Base-by-base conservation (phyloP, 2,797 vertebrate genomes). In the Ptychadena robeensis region DNA sequence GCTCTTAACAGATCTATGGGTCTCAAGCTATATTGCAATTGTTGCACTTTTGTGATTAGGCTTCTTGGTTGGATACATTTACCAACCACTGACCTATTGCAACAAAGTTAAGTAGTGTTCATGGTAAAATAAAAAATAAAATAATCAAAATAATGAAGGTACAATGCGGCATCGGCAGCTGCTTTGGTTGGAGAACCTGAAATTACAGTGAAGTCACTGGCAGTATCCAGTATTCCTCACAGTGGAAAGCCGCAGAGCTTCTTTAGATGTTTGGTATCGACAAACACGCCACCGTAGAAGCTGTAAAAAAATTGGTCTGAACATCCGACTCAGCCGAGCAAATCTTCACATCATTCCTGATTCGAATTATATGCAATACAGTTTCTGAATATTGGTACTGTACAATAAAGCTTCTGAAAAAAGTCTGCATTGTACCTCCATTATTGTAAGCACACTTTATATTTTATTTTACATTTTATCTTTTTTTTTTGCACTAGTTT, bases 221-320 rank as follows among this genome's bases (percentile, higher is more conserved):
- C 95, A 0, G 94, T 96, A 18, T 82, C 88, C 79, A 91, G 92
- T 0, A 91, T 96, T 31, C 95, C 95, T 1, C 93, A 94, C 80
- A 96, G 95, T 0, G 95, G 95, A 85, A 96, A 95, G 80, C 89
- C 94, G 87, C 89, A 0, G 95, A 96, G 89, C 92, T 96, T 86
- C 93, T 96, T 75, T 93, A 91, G 88, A 91, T 95, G 92, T 95
- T 95, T 69, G 94, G 93, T 85, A 96, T 96, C 3, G 95, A 96
- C 86, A 95, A 89, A 71, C 94, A 96, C 0, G 92, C 93, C 90
- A 95, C 96, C 4, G 78, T 89, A n/a, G 93, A 94, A 83, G 92
- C 93, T 0, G 94, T 95, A 80, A 93, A 90, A 87, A 87, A 89
- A 48, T 90, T 90, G 28, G 90, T 80, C 48, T 2, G 0, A 67